Percentiles rank a stretch among this genome's conserved stretches.
These are phyloP conservation scores for Ooceraea biroi DNA, from an alignment of 1,140 invertebrate genomes.

Conservation along the genomic window DNA sequence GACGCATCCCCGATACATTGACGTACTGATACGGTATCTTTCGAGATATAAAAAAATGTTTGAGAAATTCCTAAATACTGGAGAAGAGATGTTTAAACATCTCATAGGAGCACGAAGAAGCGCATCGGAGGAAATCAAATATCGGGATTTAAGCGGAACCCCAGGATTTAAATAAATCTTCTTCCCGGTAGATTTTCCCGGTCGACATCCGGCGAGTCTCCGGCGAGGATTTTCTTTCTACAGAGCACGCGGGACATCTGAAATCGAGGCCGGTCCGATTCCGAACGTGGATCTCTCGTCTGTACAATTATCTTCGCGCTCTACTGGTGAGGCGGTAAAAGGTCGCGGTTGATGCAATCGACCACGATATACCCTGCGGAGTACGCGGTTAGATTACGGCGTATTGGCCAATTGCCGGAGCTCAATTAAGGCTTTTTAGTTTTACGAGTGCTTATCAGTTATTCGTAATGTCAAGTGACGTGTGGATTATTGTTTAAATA, in stretches of 20 bases:
- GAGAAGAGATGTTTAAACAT: too few species aligned
- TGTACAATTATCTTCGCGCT: constrained; percentile 65
- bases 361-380: constrained; percentile 58
- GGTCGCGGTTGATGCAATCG: constrained; percentile 63
- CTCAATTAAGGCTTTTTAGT: constrained; percentile 63
- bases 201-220: neutral
- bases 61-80: too few species aligned
- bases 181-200: neutral
- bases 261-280: constrained; percentile 57
- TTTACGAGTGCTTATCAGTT: constrained; percentile 47
- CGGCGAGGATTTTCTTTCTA: constrained; percentile 1
- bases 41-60: too few species aligned
- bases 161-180: neutral
- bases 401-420: constrained; percentile 60
- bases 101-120: too few species aligned
- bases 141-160: too few species aligned
- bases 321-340: constrained; percentile 66
- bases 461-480: constrained; percentile 5
- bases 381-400: constrained; percentile 60
- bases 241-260: constrained; percentile 15
- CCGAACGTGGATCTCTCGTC: constrained; percentile 56
- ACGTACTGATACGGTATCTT: too few species aligned
- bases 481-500: constrained; percentile 44
- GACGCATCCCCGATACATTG: too few species aligned
- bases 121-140: too few species aligned